Evolutionary conservation across 92 coral and sea anemone species (phyloP).

Genomic region (Porites divaricata): DNA sequence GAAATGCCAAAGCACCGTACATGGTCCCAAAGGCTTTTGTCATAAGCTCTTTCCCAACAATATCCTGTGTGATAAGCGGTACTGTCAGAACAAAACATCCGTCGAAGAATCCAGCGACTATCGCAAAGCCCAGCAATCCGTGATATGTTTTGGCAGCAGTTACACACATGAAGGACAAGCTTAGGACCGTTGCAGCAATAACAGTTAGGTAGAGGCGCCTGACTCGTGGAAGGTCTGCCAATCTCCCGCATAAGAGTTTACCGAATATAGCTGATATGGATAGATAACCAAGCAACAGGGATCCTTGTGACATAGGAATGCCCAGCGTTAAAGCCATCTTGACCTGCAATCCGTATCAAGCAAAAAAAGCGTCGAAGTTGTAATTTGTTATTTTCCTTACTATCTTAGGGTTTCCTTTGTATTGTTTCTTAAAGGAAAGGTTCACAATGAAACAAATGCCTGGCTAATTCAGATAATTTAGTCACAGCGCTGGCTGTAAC

Average conservation of each 20-base stretch:
- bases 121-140: conserved; percentile 72
- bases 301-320: conserved; percentile 72
- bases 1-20: conserved; percentile 76
- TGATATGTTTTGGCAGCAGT: conserved; percentile 68
- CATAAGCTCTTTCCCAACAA: conserved; percentile 80
- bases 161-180: conserved; percentile 65
- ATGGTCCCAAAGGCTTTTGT: conserved; percentile 72
- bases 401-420: too few species aligned
- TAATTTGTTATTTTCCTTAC: not conserved
- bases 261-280: conserved; percentile 83
- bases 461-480: too few species aligned
- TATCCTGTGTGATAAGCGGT: conserved; percentile 73
- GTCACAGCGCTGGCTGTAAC: too few species aligned
- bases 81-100: conserved; percentile 82
- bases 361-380: not conserved
- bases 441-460: not conserved
- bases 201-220: conserved; percentile 66
- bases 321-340: conserved; percentile 74
- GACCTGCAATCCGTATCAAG: conserved; percentile 20
- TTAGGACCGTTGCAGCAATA: conserved; percentile 46
- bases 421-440: not conserved
- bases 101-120: conserved; percentile 82
- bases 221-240: conserved; percentile 76
- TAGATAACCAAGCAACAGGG: conserved; percentile 80
- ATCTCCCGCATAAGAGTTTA: conserved; percentile 76